phyloP scores from a whole-genome alignment of 2,113 vertebrate species.

The rabbit (Oryctolagus cuniculus) region mOryCun1.1 NC_091453.1:89017001-89017500 shows the following conservation, averaged over 20 bases:
- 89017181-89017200: slow-evolving; percentile 39
- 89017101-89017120: slow-evolving; percentile 66
- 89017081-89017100: slow-evolving; percentile 31
- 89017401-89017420: not conserved
- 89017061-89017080: slow-evolving; percentile 55
- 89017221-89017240: slow-evolving; percentile 4
- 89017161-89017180: slow-evolving; percentile 56
- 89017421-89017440: not conserved
- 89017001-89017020: slow-evolving; percentile 61
- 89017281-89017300: not conserved
- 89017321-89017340: not conserved
- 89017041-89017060: slow-evolving; percentile 18
- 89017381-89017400: not conserved
- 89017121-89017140: slow-evolving; percentile 55
- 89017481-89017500: not conserved
- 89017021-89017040: slow-evolving; percentile 68
- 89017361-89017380: not conserved
- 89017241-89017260: not conserved
- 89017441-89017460: not conserved
- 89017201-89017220: slow-evolving; percentile 25
- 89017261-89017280: not conserved
- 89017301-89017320: not conserved
- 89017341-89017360: not conserved
- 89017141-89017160: slow-evolving; percentile 61
- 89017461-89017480: not conserved